Conservation (phyloP, 2,113 vertebrate genomes). For the Paracanthobrama guichenoti region DNA sequence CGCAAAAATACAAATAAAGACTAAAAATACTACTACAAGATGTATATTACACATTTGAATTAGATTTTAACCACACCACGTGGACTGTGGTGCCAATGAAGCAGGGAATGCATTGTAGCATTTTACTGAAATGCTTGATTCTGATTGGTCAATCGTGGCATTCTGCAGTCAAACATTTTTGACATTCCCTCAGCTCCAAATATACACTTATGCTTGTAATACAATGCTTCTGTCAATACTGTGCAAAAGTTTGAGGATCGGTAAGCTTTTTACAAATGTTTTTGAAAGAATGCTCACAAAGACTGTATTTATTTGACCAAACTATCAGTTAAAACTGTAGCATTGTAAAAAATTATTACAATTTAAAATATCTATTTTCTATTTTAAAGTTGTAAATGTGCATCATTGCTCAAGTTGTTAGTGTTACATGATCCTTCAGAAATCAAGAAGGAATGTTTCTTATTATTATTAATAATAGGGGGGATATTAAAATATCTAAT, state of each 20-base stretch:
- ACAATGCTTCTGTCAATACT: not conserved
- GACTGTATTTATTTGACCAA: not conserved
- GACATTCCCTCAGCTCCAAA: not conserved
- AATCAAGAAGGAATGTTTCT: too few species aligned
- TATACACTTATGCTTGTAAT: not conserved
- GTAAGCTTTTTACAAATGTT: not conserved
- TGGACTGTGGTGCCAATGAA: not conserved
- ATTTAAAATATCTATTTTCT: not conserved
- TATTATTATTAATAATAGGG: too few species aligned
- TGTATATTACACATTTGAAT: not conserved
- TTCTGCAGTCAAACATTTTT: not conserved
- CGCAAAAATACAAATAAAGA: not conserved
- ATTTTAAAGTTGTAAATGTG: not conserved
- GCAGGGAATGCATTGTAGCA: too few species aligned
- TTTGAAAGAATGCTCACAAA: not conserved
- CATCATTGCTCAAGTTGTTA: too few species aligned
- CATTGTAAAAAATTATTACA: not conserved
- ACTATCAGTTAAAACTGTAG: not conserved
- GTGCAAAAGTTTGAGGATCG: not conserved
- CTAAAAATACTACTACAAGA: not conserved
- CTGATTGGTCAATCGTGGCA: not conserved
- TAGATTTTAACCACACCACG: not conserved
- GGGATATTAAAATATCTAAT: too few species aligned
- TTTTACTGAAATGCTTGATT: not conserved
- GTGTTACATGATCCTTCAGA: not conserved